A percentile compares a stretch with the other conserved stretches of the same genome.
phyloP scores from a whole-genome alignment of 2,797 vertebrate genomes.

The Aeoliscus strigatus region DNA sequence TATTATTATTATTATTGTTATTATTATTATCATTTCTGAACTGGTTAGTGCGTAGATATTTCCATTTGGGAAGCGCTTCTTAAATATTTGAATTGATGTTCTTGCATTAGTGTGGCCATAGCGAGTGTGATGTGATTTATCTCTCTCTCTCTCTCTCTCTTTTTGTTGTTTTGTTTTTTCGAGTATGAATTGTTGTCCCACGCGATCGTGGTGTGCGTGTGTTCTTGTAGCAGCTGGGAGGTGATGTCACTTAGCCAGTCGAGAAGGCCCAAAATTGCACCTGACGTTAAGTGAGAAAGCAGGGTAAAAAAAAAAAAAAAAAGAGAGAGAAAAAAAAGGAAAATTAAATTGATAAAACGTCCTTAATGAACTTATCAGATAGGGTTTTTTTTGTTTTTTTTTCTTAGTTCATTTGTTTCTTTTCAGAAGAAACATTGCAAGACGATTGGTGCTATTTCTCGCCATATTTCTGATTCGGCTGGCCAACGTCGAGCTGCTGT shows the following conservation, averaged over 20 bases:
- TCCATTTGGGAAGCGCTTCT: conserved; percentile 89
- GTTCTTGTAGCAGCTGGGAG: conserved; percentile 62
- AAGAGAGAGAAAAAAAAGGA: too few relatives aligned
- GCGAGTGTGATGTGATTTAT: conserved; percentile 78
- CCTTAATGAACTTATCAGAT: conserved; percentile 28
- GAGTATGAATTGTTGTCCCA: conserved; percentile 67
- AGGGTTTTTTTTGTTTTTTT: conserved; percentile 2
- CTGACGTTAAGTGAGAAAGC: conserved; percentile 59
- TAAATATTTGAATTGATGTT: conserved; percentile 90
- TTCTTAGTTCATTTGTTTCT: not conserved
- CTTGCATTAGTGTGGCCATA: conserved; percentile 90
- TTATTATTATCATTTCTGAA: conserved; percentile 54
- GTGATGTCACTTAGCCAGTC: conserved; percentile 57
- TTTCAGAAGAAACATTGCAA: conserved; percentile 22
- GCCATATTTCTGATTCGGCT: conserved; percentile 7
- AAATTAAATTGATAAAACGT: conserved; percentile 43
- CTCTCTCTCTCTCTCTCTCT: conserved; percentile 37
- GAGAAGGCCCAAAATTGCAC: conserved; percentile 55
- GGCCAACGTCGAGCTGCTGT: conserved; percentile 1
- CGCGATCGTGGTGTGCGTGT: conserved; percentile 60
- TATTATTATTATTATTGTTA: too few relatives aligned
- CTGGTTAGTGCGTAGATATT: conserved; percentile 90
- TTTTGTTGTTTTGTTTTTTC: conserved; percentile 14
- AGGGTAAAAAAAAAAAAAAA: conserved; percentile 45
- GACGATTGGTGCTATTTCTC: conserved; percentile 35